These are phyloP conservation scores for Sebastes hubbsi DNA, from an alignment of 2,797 vertebrate species.

Conservation along the genomic window DNA sequence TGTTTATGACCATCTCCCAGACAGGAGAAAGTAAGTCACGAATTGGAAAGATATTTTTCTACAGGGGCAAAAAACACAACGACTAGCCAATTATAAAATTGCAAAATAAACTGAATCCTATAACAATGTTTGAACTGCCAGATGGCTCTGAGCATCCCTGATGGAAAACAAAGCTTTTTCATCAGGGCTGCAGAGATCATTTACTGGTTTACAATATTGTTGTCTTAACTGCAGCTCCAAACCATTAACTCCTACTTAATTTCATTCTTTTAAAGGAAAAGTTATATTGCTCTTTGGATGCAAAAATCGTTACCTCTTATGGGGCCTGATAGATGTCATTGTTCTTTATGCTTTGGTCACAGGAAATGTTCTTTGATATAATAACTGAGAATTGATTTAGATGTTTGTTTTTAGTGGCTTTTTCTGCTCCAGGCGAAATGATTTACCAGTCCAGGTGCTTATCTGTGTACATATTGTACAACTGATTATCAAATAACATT, in stretches of 20 bases:
- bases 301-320: constrained; percentile 6
- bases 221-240: constrained; percentile 33
- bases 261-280: not conserved
- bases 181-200: constrained; percentile 16
- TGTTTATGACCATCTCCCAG: constrained; percentile 1
- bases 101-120: constrained; percentile 1
- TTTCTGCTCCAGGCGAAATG: not conserved
- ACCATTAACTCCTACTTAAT: constrained; percentile 44
- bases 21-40: not conserved
- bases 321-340: not conserved
- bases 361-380: constrained; percentile 19
- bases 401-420: constrained; percentile 5
- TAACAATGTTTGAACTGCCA: constrained; percentile 12
- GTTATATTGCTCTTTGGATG: not conserved
- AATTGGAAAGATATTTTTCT: not conserved
- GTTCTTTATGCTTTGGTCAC: not conserved
- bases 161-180: constrained; percentile 23
- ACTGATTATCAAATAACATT: constrained; percentile 1
- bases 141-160: constrained; percentile 5
- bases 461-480: not conserved
- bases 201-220: constrained; percentile 18
- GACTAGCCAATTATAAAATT: constrained; percentile 23
- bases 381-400: constrained; percentile 5
- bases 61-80: constrained; percentile 1
- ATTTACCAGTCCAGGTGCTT: not conserved